Base-by-base conservation (phyloP, 1,140 invertebrate genomes). In the Caenorhabditis brenneri region DNA sequence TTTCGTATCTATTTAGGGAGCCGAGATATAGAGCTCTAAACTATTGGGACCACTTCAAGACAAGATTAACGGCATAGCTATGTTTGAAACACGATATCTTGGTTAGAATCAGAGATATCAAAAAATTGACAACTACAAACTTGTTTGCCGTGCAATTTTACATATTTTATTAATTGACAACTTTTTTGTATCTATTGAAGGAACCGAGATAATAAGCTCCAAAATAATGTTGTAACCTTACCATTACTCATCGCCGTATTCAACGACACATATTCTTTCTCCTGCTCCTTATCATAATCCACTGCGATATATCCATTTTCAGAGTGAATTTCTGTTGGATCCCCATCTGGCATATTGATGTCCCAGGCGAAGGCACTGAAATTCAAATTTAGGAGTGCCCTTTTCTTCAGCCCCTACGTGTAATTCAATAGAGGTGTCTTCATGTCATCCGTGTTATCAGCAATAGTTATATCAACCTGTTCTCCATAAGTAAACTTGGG, bases 191-290 rank as follows among this genome's bases (percentile, higher is more conserved):
- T 4, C 42, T 46, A 15, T 4, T 15, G 31, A 2, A 24, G 22
- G 2, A 24, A 31, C 2, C 31, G 3, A 36, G 74, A 79, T 39
- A 42, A 79, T 81, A 0, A 9, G 2, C 10, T 19, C 7, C 55
- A 65, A 15, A 79, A 81, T 10, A 29, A 19, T 65, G 65, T 22
- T 2, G 3, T 7, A 31, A 4, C 19, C 80, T 36, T 33, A 90
- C 89, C 89, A 79, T 90, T 90, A 51, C 87, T 89, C 89, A 90
- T 90, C 5, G 90, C 89, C 9, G 90, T 90, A 29, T 88, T 91
- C 82, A 90, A n/a, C 2, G 88, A 81, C 16, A 91, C 88, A 19
- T 69, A 42, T 15, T 55, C 79, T n/a, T 53, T 49, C 53, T 81
- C 58, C 36, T 74, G 27, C 10, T 86, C 86, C 19, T 86, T 79